A percentile compares a stretch with the other conserved stretches of the same genome.
These are phyloP conservation scores for Gymnoscelis rufifasciata DNA, from an alignment of 2,888 invertebrate species.

Conservation along the genomic window DNA sequence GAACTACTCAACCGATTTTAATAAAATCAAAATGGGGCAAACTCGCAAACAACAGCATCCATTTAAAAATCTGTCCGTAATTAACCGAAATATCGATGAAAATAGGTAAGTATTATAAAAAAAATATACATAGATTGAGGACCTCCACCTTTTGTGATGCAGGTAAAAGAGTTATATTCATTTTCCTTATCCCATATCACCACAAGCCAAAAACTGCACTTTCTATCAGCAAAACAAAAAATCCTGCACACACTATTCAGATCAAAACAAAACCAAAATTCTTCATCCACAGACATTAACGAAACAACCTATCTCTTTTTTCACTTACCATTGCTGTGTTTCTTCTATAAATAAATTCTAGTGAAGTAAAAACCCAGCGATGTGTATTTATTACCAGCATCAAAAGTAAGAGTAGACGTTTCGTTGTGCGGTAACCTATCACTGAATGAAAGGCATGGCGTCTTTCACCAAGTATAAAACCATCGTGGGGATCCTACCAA, in stretches of 20 bases:
- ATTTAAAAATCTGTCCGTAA: too few species aligned
- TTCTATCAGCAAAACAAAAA: slow-evolving; percentile 44
- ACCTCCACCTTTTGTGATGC: too few species aligned
- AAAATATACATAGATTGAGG: too few species aligned
- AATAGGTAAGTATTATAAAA: too few species aligned
- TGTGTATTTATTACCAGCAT: background rate
- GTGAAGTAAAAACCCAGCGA: slow-evolving; percentile 21
- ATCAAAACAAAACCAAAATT: slow-evolving; percentile 49
- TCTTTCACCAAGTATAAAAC: slow-evolving; percentile 76
- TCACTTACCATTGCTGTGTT: slow-evolving; percentile 34
- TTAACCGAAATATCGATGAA: too few species aligned
- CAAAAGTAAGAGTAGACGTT: slow-evolving; percentile 19
- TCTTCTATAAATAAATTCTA: accelerated
- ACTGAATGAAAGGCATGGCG: slow-evolving; percentile 69
- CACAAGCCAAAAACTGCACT: slow-evolving; percentile 32
- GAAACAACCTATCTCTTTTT: slow-evolving; percentile 12
- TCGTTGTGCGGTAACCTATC: slow-evolving; percentile 55
- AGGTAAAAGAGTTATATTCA: too few species aligned
- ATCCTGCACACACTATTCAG: slow-evolving; percentile 40
- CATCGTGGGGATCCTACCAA: slow-evolving; percentile 49
- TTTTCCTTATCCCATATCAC: too few species aligned
- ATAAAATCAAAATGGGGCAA: too few species aligned
- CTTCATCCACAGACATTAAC: slow-evolving; percentile 35
- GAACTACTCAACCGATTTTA: too few species aligned
- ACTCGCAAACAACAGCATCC: too few species aligned